Conservation (phyloP, 2,888 invertebrate species). For the Spisula subtruncata region DNA sequence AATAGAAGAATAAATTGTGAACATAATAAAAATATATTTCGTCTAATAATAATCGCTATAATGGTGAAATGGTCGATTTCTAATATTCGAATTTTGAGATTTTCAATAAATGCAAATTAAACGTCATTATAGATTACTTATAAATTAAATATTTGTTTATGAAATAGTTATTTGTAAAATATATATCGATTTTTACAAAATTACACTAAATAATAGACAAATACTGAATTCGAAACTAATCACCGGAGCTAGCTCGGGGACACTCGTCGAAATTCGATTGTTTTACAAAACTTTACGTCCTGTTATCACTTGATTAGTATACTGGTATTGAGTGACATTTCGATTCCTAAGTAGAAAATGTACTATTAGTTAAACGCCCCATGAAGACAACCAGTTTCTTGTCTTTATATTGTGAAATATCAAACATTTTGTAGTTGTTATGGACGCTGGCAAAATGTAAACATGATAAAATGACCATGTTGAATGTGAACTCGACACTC, state of each 20-base stretch:
- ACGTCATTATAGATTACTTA: not conserved
- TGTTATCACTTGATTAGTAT: not conserved
- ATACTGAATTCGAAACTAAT: not conserved
- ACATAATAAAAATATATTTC: not conserved
- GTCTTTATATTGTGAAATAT: not conserved
- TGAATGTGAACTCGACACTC: not conserved
- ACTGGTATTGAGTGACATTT: not conserved
- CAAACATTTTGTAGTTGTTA: conserved; percentile 3
- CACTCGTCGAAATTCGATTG: not conserved
- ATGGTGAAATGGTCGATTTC: not conserved
- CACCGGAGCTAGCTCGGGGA: not conserved
- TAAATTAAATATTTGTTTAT: not conserved
- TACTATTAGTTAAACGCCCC: not conserved
- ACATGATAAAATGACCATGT: too few species aligned
- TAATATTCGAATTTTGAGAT: not conserved
- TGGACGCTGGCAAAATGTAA: not conserved
- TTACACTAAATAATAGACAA: not conserved
- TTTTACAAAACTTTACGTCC: not conserved
- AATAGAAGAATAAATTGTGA: not conserved
- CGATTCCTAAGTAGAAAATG: not conserved
- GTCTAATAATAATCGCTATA: not conserved
- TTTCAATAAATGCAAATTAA: too few species aligned
- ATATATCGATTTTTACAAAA: not conserved
- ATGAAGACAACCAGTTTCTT: not conserved
- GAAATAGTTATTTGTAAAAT: not conserved